Evolutionary conservation across 64 coral and sea anemone species (phyloP).

Genomic region (Pocillopora damicornis): DNA sequence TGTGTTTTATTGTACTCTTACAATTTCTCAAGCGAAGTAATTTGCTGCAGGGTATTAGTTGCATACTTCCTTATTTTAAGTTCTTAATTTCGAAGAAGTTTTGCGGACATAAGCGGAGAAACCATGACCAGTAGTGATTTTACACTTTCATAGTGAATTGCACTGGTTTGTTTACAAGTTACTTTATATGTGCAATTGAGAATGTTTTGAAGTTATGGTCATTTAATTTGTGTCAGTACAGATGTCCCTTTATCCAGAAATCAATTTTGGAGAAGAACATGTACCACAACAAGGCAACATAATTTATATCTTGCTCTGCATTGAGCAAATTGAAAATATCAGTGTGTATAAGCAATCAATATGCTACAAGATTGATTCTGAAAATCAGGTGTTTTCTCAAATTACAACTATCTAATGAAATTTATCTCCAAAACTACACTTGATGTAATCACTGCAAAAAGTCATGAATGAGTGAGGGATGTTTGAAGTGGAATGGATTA

Average conservation of each 20-base stretch:
- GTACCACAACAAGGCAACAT: background rate
- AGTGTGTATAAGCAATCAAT: too few relatives aligned
- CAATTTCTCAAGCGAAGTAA: background rate
- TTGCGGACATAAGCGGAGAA: background rate
- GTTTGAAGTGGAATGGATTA: too few relatives aligned
- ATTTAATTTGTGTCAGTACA: background rate
- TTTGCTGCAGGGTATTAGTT: background rate
- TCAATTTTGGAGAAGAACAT: background rate
- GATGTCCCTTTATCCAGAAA: background rate
- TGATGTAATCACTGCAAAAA: too few relatives aligned
- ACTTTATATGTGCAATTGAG: background rate
- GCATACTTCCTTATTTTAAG: background rate
- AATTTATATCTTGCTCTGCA: background rate
- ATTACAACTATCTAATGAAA: too few relatives aligned
- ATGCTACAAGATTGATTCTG: too few relatives aligned
- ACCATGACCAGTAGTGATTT: background rate
- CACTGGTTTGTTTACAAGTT: background rate
- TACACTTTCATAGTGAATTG: conserved; percentile 6
- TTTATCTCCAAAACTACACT: too few relatives aligned
- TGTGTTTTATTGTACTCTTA: background rate
- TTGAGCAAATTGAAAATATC: too few relatives aligned
- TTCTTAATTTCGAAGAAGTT: background rate
- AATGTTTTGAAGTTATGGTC: background rate
- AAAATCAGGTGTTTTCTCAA: too few relatives aligned
- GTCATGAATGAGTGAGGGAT: too few relatives aligned